Percentiles rank a stretch among this genome's conserved stretches.
These are phyloP conservation scores for Euthynnus affinis DNA, from an alignment of 2,797 vertebrate species.

Conservation along the genomic window DNA sequence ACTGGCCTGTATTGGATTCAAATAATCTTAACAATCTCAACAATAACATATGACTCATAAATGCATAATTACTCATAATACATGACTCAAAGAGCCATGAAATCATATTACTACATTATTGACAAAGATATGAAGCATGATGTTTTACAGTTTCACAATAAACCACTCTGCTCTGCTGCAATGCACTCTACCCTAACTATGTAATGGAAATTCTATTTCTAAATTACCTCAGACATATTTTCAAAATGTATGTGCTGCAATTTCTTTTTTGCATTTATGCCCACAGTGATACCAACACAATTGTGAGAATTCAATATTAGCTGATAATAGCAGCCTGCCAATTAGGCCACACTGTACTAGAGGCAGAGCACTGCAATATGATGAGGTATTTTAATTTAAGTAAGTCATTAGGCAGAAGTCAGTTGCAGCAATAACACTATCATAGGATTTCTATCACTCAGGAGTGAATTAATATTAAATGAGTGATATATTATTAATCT, in stretches of 20 bases:
- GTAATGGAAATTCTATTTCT: background rate
- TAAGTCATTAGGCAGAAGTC: background rate
- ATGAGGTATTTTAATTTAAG: conserved; percentile 7
- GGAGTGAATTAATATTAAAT: conserved; percentile 1
- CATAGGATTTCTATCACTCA: background rate
- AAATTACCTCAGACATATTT: background rate
- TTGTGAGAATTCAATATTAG: background rate
- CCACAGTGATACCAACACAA: background rate
- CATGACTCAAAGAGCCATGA: no score
- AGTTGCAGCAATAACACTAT: background rate
- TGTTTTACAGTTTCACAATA: no score
- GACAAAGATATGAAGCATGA: no score
- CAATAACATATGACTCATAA: no score
- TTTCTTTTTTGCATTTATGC: background rate
- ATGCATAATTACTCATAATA: no score
- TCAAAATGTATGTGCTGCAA: background rate
- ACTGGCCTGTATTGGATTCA: no score
- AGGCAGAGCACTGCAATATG: background rate
- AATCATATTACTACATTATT: no score
- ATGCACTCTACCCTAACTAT: no score
- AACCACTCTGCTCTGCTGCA: no score
- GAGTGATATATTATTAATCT: background rate
- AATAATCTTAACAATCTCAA: no score
- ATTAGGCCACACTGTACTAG: background rate
- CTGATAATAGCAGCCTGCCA: background rate